Percentiles rank a stretch among this genome's conserved stretches.
These are phyloP conservation scores for Microplitis deprimator DNA, from an alignment of 2,888 invertebrate genomes.

Conservation along the genomic window DNA sequence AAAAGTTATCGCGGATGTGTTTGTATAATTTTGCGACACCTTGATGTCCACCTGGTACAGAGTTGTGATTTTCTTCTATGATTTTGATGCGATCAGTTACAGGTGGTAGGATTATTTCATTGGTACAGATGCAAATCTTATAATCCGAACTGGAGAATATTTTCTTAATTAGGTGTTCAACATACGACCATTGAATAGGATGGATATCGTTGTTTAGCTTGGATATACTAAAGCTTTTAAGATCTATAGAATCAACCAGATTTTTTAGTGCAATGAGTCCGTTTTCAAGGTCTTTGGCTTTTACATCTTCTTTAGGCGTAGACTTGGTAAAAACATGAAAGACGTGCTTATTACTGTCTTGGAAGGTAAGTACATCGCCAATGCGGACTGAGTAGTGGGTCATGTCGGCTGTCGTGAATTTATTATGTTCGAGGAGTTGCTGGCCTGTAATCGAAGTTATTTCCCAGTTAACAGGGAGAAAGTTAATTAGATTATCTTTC, in stretches of 20 bases:
- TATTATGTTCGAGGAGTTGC: not conserved
- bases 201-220: too few relatives aligned
- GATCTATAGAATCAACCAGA: too few relatives aligned
- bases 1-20: constrained; percentile 41
- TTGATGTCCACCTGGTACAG: constrained; percentile 40
- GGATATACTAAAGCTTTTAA: too few relatives aligned
- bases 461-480: not conserved
- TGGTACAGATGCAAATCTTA: constrained; percentile 33
- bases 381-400: too few relatives aligned
- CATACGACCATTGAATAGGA: constrained; percentile 5
- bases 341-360: too few relatives aligned
- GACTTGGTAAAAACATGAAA: too few relatives aligned
- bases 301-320: too few relatives aligned
- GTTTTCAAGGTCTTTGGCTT: too few relatives aligned
- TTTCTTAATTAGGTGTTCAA: constrained; percentile 32
- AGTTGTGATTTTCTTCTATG: constrained; percentile 42
- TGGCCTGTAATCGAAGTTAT: not conserved
- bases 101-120: constrained; percentile 33
- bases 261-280: too few relatives aligned
- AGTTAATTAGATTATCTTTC: not conserved
- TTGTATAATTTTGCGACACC: constrained; percentile 37
- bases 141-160: constrained; percentile 29
- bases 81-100: constrained; percentile 18
- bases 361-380: too few relatives aligned
- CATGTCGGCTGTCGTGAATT: not conserved